phyloP scores from a whole-genome alignment of 1,140 invertebrate species.

The Holcopasites calliopsidis region DNA sequence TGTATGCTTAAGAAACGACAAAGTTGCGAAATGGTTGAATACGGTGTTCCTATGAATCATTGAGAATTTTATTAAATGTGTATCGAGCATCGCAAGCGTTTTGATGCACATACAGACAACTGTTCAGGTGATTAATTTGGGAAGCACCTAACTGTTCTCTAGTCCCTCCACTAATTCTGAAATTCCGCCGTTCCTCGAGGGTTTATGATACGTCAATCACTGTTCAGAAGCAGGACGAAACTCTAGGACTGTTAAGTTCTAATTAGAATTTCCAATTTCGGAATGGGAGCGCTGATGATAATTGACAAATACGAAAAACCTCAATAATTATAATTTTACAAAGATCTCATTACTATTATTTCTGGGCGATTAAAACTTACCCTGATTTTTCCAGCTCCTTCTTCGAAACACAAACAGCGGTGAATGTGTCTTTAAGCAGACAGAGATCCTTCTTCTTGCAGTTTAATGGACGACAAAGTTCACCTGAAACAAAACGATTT shows the following conservation, averaged over 20 bases:
- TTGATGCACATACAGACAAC: background rate
- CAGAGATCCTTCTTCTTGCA: conserved; percentile 94
- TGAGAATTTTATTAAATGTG: too few species aligned
- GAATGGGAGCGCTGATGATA: background rate
- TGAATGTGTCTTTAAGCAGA: conserved; percentile 90
- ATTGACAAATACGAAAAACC: background rate
- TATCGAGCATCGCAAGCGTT: too few species aligned
- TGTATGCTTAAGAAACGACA: too few species aligned
- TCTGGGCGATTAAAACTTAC: too few species aligned
- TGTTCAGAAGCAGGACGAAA: background rate
- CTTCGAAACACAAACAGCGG: conserved; percentile 92
- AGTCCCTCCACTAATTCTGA: too few species aligned
- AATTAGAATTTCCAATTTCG: background rate
- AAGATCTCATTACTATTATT: background rate
- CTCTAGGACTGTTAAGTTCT: background rate
- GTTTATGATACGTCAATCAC: background rate
- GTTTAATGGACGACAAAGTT: conserved; percentile 90
- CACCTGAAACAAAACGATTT: conserved; percentile 82
- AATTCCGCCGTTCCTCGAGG: background rate
- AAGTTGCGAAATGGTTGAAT: too few species aligned
- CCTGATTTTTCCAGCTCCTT: conserved; percentile 91
- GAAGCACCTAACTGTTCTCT: background rate
- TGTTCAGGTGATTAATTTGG: background rate
- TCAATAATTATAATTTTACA: background rate
- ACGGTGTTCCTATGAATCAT: too few species aligned